A percentile compares a stretch with the other conserved stretches of the same genome.
phyloP scores from a whole-genome alignment of 2,797 vertebrate species.

The Leuciscus waleckii region DNA sequence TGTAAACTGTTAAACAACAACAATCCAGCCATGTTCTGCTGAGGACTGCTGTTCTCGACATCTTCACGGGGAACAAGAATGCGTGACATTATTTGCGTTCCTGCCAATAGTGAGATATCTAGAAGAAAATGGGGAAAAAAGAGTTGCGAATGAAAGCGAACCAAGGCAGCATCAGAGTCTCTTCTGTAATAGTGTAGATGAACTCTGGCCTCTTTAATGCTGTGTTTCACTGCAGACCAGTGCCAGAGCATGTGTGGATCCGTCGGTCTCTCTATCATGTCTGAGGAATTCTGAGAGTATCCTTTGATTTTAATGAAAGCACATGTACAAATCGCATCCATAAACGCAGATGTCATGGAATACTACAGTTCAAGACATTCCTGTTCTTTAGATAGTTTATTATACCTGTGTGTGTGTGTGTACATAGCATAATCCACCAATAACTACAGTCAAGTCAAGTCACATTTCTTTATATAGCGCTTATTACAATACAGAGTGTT shows the following conservation, averaged over 20 bases:
- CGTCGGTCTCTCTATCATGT: not conserved
- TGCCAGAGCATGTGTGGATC: not conserved
- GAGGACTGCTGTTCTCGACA: not conserved
- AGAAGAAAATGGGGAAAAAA: not conserved
- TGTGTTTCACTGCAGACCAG: not conserved
- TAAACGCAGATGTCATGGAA: slow-evolving; percentile 18
- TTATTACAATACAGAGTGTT: too few relatives aligned
- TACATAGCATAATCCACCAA: not conserved
- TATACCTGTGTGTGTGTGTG: not conserved
- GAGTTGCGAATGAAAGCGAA: not conserved
- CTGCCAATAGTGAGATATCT: not conserved
- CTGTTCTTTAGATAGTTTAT: not conserved
- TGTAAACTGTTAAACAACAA: not conserved
- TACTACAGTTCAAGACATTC: not conserved
- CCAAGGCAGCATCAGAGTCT: not conserved
- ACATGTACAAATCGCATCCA: slow-evolving; percentile 22
- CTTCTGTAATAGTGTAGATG: not conserved
- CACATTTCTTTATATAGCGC: too few relatives aligned
- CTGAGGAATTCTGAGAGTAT: slow-evolving; percentile 12
- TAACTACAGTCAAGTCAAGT: too few relatives aligned
- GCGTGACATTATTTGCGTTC: not conserved
- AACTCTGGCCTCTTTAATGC: not conserved
- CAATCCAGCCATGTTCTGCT: not conserved
- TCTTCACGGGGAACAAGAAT: not conserved
- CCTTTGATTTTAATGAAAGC: slow-evolving; percentile 34